A percentile compares a stretch with the other conserved stretches of the same genome.
Conservation (phyloP, 2,113 vertebrate species). For the Actinemys pallida region DNA sequence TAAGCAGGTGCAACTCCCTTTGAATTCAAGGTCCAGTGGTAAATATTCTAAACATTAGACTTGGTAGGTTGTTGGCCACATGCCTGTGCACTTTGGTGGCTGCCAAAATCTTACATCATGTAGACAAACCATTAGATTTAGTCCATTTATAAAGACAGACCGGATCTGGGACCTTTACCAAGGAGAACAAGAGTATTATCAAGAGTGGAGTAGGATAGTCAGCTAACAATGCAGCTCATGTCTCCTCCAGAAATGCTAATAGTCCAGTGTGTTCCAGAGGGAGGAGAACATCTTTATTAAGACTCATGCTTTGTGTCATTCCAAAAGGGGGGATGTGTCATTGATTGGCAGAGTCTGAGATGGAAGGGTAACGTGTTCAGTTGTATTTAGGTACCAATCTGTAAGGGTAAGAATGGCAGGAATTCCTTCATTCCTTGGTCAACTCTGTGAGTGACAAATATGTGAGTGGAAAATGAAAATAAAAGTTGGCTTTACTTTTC, state of each 20-base stretch:
- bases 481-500: not conserved
- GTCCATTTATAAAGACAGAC: not conserved
- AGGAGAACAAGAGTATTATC: not conserved
- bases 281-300: not conserved
- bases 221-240: not conserved
- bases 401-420: not conserved
- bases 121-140: not conserved
- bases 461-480: not conserved
- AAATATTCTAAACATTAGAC: not conserved
- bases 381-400: not conserved
- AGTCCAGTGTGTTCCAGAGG: not conserved
- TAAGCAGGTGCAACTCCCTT: not conserved
- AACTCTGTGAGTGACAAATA: fast-evolving
- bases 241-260: not conserved
- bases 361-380: not conserved
- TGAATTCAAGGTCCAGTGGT: fast-evolving
- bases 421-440: fast-evolving
- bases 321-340: not conserved
- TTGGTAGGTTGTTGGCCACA: not conserved
- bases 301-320: not conserved
- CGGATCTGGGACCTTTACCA: not conserved
- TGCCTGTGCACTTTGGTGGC: fast-evolving
- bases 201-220: not conserved
- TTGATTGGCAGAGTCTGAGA: not conserved
- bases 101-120: not conserved